Evolutionary conservation across 2,888 invertebrate genomes (phyloP).

Genomic region (Plebejus anna): DNA sequence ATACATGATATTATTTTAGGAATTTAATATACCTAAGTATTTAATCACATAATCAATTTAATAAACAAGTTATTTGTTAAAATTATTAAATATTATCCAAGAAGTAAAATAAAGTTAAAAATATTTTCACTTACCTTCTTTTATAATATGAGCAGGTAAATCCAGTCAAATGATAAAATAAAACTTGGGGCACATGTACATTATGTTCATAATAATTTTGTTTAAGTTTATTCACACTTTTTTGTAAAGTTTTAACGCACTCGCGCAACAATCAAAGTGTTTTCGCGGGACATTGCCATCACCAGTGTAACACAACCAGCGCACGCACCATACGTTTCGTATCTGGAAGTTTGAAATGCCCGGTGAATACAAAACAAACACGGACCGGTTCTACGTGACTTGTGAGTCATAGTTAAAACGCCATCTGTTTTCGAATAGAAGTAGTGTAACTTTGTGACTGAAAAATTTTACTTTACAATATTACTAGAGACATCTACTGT

Average conservation of each 20-base stretch:
- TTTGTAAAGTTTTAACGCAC: slow-evolving; percentile 55
- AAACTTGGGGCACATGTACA: slow-evolving; percentile 47
- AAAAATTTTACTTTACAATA: neutral
- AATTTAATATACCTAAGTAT: no score
- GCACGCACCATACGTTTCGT: slow-evolving; percentile 58
- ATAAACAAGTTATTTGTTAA: no score
- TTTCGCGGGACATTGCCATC: slow-evolving; percentile 62
- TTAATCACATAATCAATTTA: no score
- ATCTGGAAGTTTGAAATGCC: slow-evolving; percentile 37
- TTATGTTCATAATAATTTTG: slow-evolving; percentile 53
- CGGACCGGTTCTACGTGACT: slow-evolving; percentile 32
- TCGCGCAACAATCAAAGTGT: slow-evolving; percentile 58
- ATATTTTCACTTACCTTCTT: slow-evolving; percentile 53
- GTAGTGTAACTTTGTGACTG: neutral
- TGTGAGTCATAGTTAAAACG: slow-evolving; percentile 31
- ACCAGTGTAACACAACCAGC: slow-evolving; percentile 52
- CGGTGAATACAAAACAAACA: slow-evolving; percentile 64
- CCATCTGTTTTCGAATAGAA: neutral
- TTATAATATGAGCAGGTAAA: slow-evolving; percentile 43
- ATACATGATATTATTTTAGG: no score
- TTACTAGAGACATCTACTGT: slow-evolving; percentile 41
- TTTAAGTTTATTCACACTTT: slow-evolving; percentile 62
- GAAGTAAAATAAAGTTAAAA: neutral
- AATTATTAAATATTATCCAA: no score
- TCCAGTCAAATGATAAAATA: slow-evolving; percentile 48